Evolutionary conservation across 23 tunicate species (phyloP), one percentile per base, ranked within the genome.

Genomic region (Clavelina lepadiformis): DNA sequence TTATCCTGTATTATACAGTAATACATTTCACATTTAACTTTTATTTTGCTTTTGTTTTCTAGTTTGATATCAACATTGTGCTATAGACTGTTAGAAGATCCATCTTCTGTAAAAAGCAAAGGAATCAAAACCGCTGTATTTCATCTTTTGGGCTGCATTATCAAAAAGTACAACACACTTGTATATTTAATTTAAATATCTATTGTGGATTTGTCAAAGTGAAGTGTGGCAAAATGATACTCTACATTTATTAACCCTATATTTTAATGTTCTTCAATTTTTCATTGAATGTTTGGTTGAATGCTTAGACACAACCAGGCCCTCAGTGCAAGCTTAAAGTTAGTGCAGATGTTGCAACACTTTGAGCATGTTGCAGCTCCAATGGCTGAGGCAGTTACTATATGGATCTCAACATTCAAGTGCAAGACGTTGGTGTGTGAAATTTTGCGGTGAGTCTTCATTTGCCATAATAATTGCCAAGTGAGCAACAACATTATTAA

Each of bases 81-180:
- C 71, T 88, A 79, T 73, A 79, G 74, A 68, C 53, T 88, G 25
- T 33, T 89, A 21, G 97, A 89, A 68, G 74, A 74, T 75, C 88
- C 63, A 0, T 21, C 69, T 2, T n/a, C 81, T 24, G 32, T 80
- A 1, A 89, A 89, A 55, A 45, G 31, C 24, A 82, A 72, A 55
- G 30, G 36, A 21, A 28, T 89, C 18, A 81, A 79, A 75, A 2
- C 61, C 15, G 51, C 70, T 25, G 59, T 81, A 13, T 70, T 89
- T 69, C 83, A 89, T 47, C 65, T 81, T 3, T 83, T 81, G 33
- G 97, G 97, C 3, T 81, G 88, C 67, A 35, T 81, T 3, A 70
- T 82, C 23, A 81, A 81, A 81, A 89, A 89, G 86, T 83, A 54
- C n/a, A n/a, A n/a, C n/a, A n/a, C n/a, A n/a, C n/a, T n/a, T n/a